Evolutionary conservation across 2,797 vertebrate species (phyloP).

Genomic region (Intellagama lesueurii): DNA sequence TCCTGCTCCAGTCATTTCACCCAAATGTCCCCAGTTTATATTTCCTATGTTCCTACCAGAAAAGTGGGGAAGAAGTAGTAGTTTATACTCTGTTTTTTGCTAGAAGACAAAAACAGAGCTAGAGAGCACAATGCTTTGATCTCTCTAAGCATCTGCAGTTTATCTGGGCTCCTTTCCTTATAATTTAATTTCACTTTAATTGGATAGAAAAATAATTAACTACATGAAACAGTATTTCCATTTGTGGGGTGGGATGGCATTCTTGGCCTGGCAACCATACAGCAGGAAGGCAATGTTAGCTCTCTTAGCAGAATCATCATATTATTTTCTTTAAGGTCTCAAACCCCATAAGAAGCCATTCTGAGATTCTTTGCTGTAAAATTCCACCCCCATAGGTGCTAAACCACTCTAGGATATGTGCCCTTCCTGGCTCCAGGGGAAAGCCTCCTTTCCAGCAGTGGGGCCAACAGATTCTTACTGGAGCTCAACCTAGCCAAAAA

Average conservation of each 20-base stretch:
- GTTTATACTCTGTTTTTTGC: neutral
- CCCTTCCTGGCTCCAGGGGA: neutral
- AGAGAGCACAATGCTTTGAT: neutral
- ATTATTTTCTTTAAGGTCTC: neutral
- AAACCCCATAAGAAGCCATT: neutral
- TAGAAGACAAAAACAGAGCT: neutral
- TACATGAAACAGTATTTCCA: constrained; percentile 32
- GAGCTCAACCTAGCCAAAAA: neutral
- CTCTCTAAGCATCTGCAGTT: constrained; percentile 25
- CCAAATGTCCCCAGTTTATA: neutral
- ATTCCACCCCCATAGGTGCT: neutral
- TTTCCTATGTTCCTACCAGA: neutral
- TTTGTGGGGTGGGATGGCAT: neutral
- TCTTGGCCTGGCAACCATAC: neutral
- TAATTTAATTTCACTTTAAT: constrained; percentile 56
- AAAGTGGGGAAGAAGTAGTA: neutral
- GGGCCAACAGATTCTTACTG: neutral
- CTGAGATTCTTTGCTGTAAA: neutral
- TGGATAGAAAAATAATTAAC: constrained; percentile 67
- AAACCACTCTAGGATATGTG: neutral
- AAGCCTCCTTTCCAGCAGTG: neutral
- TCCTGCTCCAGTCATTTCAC: neutral
- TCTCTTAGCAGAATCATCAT: neutral
- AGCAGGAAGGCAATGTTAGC: neutral
- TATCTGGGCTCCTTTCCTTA: constrained; percentile 11